Percentiles rank a stretch among this genome's conserved stretches.
Conservation (phyloP, 2,888 invertebrate genomes). For the Drymonia ruficornis region DNA sequence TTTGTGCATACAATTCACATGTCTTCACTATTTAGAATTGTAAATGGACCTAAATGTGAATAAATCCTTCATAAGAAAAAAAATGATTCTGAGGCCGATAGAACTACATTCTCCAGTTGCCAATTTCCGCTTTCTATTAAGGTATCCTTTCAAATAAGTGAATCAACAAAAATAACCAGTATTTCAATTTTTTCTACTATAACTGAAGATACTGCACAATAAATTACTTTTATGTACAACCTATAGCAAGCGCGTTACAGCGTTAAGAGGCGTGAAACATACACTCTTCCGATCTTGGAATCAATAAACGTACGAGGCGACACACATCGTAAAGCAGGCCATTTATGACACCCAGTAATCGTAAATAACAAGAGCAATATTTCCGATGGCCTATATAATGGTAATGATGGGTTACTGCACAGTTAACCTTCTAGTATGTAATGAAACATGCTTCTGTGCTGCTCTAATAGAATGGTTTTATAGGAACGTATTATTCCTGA, state of each 20-base stretch:
- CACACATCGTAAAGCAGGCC: conserved; percentile 46
- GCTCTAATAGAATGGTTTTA: neutral
- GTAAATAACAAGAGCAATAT: conserved; percentile 50
- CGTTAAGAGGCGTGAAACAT: conserved; percentile 27
- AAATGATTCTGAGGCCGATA: too few species aligned
- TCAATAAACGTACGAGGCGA: conserved; percentile 47
- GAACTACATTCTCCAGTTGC: too few species aligned
- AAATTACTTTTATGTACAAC: neutral
- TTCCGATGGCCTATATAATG: conserved; percentile 40
- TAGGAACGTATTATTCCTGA: too few species aligned
- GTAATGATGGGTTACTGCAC: conserved; percentile 20
- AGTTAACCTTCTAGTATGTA: conserved; percentile 7
- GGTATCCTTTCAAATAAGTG: too few species aligned
- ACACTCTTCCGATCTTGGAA: conserved; percentile 29
- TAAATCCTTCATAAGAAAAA: too few species aligned
- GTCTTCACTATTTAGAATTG: conserved; percentile 14
- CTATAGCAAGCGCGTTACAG: conserved; percentile 25
- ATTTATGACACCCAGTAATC: conserved; percentile 57
- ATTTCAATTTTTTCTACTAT: neutral
- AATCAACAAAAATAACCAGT: neutral
- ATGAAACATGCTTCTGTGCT: neutral
- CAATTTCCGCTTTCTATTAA: too few species aligned
- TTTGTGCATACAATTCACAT: conserved; percentile 46
- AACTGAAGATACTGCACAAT: neutral
- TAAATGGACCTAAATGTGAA: neutral